Conservation (phyloP, 2,888 invertebrate species). For the Hydrotaea diabolus region DNA sequence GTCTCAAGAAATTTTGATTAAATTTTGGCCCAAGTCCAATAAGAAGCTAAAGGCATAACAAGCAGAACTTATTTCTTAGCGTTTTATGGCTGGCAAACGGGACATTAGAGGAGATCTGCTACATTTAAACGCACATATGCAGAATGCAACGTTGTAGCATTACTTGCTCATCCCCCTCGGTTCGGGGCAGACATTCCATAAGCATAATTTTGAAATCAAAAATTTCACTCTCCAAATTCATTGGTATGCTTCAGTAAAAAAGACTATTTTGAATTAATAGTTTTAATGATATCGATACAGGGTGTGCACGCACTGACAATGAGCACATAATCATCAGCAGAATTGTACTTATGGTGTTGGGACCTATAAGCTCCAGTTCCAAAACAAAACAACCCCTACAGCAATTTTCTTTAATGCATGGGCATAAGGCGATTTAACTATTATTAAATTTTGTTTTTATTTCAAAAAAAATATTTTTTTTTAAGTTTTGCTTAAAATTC, state of each 20-base stretch:
- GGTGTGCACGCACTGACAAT: too few relatives aligned
- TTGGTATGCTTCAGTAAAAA: neutral
- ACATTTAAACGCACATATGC: neutral
- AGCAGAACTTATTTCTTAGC: constrained; percentile 59
- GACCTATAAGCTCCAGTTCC: too few relatives aligned
- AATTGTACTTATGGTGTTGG: too few relatives aligned
- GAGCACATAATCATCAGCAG: neutral
- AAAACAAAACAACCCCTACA: too few relatives aligned
- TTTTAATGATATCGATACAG: neutral
- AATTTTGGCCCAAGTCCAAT: constrained; percentile 78
- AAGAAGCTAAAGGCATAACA: constrained; percentile 45
- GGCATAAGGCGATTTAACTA: too few relatives aligned
- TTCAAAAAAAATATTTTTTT: too few relatives aligned
- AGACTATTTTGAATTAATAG: neutral
- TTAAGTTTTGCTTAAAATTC: too few relatives aligned
- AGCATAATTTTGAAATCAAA: neutral
- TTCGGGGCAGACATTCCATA: neutral
- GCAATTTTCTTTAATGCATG: too few relatives aligned
- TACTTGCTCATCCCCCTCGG: neutral
- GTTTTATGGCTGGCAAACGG: neutral
- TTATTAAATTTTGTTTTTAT: too few relatives aligned
- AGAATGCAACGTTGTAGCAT: neutral
- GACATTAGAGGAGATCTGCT: neutral
- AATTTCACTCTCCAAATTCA: neutral
- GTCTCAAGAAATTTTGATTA: constrained; percentile 75